Conservation (phyloP, 2,113 vertebrate species). For the Mustela nigripes region DNA sequence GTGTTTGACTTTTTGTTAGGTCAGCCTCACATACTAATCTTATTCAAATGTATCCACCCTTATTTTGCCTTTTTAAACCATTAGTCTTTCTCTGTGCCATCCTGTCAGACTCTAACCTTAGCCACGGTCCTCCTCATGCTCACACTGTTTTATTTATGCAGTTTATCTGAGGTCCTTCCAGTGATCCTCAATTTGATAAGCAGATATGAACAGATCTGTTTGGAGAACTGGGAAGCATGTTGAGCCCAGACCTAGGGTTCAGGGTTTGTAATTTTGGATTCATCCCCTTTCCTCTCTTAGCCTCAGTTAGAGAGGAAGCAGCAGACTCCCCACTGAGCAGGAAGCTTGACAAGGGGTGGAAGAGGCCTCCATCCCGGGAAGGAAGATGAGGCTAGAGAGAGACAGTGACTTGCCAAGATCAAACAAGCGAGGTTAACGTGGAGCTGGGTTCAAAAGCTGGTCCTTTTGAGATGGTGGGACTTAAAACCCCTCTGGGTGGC, state of each 20-base stretch:
- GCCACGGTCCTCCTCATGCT: neutral
- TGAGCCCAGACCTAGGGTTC: neutral
- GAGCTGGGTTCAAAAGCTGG: neutral
- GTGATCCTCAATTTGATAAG: neutral
- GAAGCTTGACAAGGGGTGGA: too few species aligned
- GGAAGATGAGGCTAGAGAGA: neutral
- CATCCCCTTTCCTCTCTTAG: neutral
- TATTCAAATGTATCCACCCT: constrained; percentile 16
- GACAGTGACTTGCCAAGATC: neutral
- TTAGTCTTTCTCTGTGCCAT: neutral
- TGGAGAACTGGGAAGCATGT: neutral
- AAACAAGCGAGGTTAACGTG: neutral
- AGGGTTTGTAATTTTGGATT: neutral
- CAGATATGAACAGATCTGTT: neutral
- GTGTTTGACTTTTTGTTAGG: constrained; percentile 16
- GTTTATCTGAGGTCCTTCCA: neutral
- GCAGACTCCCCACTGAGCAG: too few species aligned
- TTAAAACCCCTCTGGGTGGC: neutral
- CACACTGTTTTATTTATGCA: neutral
- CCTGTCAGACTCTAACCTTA: neutral
- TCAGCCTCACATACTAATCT: neutral
- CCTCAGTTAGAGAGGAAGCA: neutral
- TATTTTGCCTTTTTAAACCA: neutral
- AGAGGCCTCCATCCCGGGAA: neutral
- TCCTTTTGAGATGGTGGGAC: neutral